These are phyloP conservation scores for Hemitrygon akajei DNA, from an alignment of 2,797 vertebrate genomes.

Conservation along the genomic window DNA sequence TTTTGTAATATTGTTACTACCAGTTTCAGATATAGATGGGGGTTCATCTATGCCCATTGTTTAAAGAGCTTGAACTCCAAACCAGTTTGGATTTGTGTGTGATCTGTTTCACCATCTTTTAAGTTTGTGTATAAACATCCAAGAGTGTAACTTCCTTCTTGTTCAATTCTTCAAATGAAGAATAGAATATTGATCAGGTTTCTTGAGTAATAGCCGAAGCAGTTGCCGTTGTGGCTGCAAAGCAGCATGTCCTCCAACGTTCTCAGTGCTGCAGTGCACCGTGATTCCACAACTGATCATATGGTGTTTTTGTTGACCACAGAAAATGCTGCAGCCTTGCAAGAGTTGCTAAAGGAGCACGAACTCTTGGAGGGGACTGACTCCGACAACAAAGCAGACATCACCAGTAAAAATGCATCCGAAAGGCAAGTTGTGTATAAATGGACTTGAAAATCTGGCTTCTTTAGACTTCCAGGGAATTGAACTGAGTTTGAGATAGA, in stretches of 20 bases:
- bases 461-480: background rate
- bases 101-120: background rate
- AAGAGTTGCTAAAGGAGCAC: constrained; percentile 86
- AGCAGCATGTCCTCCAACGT: background rate
- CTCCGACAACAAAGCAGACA: constrained; percentile 61
- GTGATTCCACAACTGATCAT: background rate
- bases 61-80: too few species aligned
- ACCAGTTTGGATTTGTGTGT: background rate
- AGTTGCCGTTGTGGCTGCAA: background rate
- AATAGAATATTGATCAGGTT: background rate
- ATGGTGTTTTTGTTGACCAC: background rate
- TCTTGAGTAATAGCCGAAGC: background rate
- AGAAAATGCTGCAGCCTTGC: constrained; percentile 89
- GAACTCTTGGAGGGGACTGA: constrained; percentile 45
- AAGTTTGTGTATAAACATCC: background rate
- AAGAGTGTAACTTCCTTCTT: background rate
- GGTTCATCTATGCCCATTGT: background rate
- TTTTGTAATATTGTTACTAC: background rate
- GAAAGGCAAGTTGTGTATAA: constrained; percentile 64
- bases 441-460: background rate
- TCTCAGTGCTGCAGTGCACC: background rate
- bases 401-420: constrained; percentile 56
- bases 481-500: background rate
- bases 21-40: too few species aligned
- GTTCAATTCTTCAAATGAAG: background rate